A percentile compares a stretch with the other conserved stretches of the same genome.
Conservation (phyloP, 2,113 vertebrate genomes). For the Noturus placidus region DNA sequence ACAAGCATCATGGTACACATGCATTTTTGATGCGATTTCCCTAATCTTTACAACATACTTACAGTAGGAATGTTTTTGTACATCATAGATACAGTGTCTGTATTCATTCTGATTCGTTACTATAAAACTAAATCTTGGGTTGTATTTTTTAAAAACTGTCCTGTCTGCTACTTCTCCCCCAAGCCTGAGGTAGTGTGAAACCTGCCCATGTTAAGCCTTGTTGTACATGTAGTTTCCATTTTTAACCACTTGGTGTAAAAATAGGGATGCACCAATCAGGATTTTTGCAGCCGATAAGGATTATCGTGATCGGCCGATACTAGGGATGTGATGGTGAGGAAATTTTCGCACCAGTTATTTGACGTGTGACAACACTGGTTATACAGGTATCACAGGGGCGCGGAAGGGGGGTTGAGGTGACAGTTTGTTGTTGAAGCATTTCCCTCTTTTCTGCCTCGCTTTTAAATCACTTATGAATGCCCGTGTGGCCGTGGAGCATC, state of each 20-base stretch:
- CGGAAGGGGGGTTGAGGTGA: too few species aligned
- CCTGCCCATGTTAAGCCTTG: background rate
- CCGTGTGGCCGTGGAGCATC: too few species aligned
- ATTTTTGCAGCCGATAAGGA: too few species aligned
- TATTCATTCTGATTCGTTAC: background rate
- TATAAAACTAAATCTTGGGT: background rate
- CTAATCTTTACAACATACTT: background rate
- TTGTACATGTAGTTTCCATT: background rate
- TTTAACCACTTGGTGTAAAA: background rate
- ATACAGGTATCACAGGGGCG: too few species aligned
- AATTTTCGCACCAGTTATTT: too few species aligned
- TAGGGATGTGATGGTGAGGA: too few species aligned
- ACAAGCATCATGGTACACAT: background rate
- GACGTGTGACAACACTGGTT: too few species aligned
- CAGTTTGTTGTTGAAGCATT: too few species aligned
- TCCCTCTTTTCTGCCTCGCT: too few species aligned
- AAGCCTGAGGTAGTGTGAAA: background rate
- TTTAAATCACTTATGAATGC: too few species aligned
- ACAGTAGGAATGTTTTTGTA: background rate
- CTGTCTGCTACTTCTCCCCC: background rate
- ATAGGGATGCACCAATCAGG: too few species aligned
- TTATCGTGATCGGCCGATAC: too few species aligned
- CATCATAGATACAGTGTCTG: background rate
- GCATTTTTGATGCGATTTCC: background rate
- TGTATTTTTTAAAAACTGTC: background rate